phyloP scores from a whole-genome alignment of 53 echinoderm and acorn worm genomes.

The Antedon mediterranea region DNA sequence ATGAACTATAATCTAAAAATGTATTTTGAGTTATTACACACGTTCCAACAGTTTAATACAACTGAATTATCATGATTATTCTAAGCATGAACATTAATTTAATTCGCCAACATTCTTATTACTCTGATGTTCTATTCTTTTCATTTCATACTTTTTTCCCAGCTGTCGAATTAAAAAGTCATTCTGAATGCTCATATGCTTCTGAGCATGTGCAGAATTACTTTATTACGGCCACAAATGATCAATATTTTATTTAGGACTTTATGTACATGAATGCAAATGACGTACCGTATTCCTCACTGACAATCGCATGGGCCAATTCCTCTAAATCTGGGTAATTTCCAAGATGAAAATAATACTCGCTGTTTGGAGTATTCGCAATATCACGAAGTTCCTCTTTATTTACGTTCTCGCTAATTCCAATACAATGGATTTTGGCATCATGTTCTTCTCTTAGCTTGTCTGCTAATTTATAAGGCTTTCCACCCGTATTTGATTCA shows the following conservation, averaged over 20 bases:
- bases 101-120: no score
- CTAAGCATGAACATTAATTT: no score
- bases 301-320: slow-evolving; percentile 6
- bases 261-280: no score
- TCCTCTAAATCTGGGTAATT: slow-evolving; percentile 4
- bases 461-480: slow-evolving; percentile 1
- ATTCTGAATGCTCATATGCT: no score
- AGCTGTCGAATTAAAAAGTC: no score
- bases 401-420: slow-evolving; percentile 18
- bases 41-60: no score
- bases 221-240: no score
- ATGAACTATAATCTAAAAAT: not conserved
- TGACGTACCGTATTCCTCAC: not conserved
- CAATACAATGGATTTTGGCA: slow-evolving; percentile 33
- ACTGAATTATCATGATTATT: no score
- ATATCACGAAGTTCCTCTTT: slow-evolving; percentile 15
- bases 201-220: no score
- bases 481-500: slow-evolving; percentile 15
- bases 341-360: slow-evolving; percentile 20
- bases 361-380: slow-evolving; percentile 12
- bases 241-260: no score
- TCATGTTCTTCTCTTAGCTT: slow-evolving; percentile 2
- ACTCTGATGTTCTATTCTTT: no score
- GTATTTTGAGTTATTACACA: not conserved
- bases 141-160: no score